Base-by-base conservation (phyloP, 2,888 invertebrate genomes). In the Ptychoptera contaminata region DNA sequence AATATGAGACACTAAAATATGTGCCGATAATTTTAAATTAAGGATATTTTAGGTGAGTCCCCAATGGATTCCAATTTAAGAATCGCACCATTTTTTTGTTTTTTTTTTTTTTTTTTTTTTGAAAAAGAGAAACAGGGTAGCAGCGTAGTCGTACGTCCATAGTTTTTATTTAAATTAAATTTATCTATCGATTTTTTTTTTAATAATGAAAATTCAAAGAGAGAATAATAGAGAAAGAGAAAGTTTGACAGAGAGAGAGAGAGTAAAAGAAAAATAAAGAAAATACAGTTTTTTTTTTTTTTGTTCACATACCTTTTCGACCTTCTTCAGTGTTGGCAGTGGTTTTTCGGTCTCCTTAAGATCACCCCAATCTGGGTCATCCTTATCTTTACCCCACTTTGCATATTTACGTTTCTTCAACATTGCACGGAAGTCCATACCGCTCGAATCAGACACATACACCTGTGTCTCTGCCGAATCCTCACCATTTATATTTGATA, bases 381-480 rank as follows among this genome's bases (percentile, higher is more conserved):
- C 84, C 54, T 94, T 85, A 53, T 91, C 84, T 65, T 82, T 79
- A 48, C 76, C 86, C 91, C 91, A 92, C 74, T 90, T 87, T 57
- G 85, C 84, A 65, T 92, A 92, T 69, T 88, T 90, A 59, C 91
- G 81, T 73, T 92, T 94, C 69, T 93, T 94, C 56, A 98, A 74
- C 85, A 97, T 85, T 50, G 93, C 82, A 69, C 98, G 82, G 84
- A 97, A 99, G 70, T 98, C 98, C 84, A 97, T 87, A 53, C 93
- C 93, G 69, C 92, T 92, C 51, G 94, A 81, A 71, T 93, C 96
- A 57, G 94, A 94, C 48, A 98, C 96, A 65, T 91, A 96, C 52
- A 98, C 77, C 60, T 85, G 85, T 78, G 91, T 88, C 65, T 94
- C 94, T 48, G 92, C 93, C 1, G 87, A 81, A 67, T 98, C 98